phyloP scores from a whole-genome alignment of 2,113 vertebrate species.

The Himantopus leucocephalus region DNA sequence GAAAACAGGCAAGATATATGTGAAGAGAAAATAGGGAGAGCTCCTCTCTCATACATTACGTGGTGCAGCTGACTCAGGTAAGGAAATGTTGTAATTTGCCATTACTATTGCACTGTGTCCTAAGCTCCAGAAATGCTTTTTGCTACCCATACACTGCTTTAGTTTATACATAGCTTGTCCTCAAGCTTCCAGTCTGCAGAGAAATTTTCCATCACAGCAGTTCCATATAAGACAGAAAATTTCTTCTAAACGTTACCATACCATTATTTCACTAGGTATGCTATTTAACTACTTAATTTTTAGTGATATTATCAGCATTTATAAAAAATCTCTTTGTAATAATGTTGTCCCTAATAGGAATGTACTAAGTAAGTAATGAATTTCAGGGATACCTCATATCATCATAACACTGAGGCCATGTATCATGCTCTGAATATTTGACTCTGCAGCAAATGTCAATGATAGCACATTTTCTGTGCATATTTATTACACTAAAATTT shows the following conservation, averaged over 20 bases:
- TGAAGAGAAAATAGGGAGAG: background rate
- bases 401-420: background rate
- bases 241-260: background rate
- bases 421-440: background rate
- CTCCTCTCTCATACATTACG: background rate
- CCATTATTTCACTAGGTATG: background rate
- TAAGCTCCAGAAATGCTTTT: background rate
- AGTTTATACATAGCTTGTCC: background rate
- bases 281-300: background rate
- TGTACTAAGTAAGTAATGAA: background rate
- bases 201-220: background rate
- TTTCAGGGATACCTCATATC: background rate
- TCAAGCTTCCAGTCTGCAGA: background rate
- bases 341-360: background rate
- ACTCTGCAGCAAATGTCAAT: background rate
- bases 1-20: background rate
- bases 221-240: background rate
- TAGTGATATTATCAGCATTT: background rate
- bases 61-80: background rate
- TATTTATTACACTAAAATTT: background rate
- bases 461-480: background rate
- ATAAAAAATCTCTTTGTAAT: background rate
- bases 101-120: background rate
- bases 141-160: background rate
- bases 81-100: background rate